Evolutionary conservation across 2,113 vertebrate genomes (phyloP).

Genomic region (Ascaphus truei): DNA sequence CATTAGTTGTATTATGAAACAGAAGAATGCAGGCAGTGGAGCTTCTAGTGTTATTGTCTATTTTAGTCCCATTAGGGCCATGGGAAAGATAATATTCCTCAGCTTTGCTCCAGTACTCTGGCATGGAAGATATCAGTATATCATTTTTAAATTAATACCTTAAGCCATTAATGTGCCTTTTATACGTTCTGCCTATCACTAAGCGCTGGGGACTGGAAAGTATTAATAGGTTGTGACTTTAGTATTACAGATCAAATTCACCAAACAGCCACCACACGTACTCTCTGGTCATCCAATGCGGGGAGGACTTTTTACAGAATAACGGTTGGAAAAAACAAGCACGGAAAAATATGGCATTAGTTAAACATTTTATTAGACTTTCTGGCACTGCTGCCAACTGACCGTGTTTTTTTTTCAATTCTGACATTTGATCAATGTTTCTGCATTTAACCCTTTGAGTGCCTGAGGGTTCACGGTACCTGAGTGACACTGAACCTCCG

Average conservation of each 20-base stretch:
- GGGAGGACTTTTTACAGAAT: background rate
- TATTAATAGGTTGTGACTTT: background rate
- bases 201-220: background rate
- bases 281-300: background rate
- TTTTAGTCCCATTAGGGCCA: background rate
- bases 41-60: background rate
- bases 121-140: background rate
- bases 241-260: background rate
- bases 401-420: too few relatives aligned
- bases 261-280: background rate
- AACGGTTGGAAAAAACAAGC: too few relatives aligned
- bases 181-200: background rate
- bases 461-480: too few relatives aligned
- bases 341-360: background rate
- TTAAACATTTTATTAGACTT: background rate
- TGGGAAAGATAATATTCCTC: background rate
- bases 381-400: too few relatives aligned
- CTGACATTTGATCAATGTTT: too few relatives aligned
- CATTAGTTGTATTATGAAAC: background rate
- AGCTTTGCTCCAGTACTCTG: background rate
- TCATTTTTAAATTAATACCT: slow-evolving; percentile 5
- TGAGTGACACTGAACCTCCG: too few relatives aligned
- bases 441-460: too few relatives aligned
- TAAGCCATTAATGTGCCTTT: background rate
- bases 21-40: background rate